phyloP scores from a whole-genome alignment of 2,113 vertebrate species.

The Emberiza fucata region DNA sequence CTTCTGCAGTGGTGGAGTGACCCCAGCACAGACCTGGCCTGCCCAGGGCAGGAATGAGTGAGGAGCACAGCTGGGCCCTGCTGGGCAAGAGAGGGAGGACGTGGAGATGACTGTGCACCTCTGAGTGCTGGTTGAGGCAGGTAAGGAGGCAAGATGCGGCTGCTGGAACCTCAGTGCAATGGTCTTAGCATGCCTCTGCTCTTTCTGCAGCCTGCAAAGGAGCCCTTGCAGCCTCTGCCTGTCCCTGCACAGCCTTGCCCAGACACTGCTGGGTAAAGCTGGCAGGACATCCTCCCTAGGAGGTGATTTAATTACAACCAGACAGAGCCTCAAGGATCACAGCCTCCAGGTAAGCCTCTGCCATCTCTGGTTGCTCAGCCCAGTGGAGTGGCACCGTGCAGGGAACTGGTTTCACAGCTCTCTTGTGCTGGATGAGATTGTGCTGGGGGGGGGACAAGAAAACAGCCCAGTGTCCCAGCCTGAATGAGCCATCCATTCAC shows the following conservation, averaged over 20 bases:
- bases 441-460: neutral
- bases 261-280: neutral
- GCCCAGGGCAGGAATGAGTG: neutral
- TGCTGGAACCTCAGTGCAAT: neutral
- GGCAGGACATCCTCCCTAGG: neutral
- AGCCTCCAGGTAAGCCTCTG: neutral
- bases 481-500: conserved; percentile 27
- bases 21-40: neutral
- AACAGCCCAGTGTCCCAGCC: conserved; percentile 39
- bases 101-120: neutral
- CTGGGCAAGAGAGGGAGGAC: neutral
- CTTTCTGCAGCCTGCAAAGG: neutral
- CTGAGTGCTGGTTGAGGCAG: neutral
- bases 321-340: neutral
- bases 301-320: neutral
- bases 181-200: neutral
- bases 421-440: neutral
- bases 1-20: neutral
- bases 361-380: neutral
- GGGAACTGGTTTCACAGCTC: neutral
- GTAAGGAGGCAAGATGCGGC: neutral
- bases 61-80: neutral
- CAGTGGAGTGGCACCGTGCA: neutral
- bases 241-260: neutral
- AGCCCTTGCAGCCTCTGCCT: neutral